Evolutionary conservation across 2,113 vertebrate species (phyloP).

Genomic region (Lophochroa leadbeateri): DNA sequence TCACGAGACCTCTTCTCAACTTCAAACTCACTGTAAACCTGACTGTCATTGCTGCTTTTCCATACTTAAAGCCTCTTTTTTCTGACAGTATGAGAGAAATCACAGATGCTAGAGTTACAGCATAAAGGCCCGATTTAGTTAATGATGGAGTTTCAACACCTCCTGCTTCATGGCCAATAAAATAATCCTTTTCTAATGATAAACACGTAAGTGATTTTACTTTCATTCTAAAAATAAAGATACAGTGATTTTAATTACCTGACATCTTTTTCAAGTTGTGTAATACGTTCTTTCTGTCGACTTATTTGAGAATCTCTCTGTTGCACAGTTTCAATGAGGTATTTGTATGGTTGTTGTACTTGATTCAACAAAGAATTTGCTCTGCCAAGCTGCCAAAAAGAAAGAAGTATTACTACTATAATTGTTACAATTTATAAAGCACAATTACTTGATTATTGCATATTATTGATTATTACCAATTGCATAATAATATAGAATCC

Average conservation of each 20-base stretch:
- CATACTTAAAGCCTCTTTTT: background rate
- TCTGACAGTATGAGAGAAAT: background rate
- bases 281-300: conserved; percentile 77
- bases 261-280: conserved; percentile 85
- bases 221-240: background rate
- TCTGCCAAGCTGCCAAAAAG: conserved; percentile 79
- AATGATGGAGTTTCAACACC: background rate
- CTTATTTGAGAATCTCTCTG: conserved; percentile 89
- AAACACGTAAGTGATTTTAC: background rate
- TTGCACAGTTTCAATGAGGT: conserved; percentile 89
- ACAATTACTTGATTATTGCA: background rate
- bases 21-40: background rate
- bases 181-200: background rate
- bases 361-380: conserved; percentile 88
- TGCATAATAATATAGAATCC: background rate
- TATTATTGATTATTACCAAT: background rate
- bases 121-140: background rate
- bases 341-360: conserved; percentile 92
- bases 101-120: background rate
- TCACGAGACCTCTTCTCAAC: background rate
- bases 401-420: background rate
- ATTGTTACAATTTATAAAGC: background rate
- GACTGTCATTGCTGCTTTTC: background rate
- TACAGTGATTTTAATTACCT: conserved; percentile 75
- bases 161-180: background rate